Evolutionary conservation across 1,140 invertebrate species (phyloP).

Genomic region (Lerema accius): DNA sequence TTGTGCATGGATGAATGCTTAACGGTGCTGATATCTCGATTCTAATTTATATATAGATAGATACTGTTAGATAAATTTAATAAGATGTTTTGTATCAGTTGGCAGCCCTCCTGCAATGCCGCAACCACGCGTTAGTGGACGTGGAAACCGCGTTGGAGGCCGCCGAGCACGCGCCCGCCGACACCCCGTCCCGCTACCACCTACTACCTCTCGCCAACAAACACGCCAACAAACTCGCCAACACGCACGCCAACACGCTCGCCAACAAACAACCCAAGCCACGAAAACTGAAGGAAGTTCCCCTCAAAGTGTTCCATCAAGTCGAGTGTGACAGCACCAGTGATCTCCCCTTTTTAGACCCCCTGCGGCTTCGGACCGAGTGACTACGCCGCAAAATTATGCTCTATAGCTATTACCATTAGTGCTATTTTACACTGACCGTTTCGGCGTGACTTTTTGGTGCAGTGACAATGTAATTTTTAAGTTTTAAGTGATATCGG

Average conservation of each 20-base stretch:
- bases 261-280: constrained; percentile 36
- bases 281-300: constrained; percentile 64
- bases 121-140: constrained; percentile 72
- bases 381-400: constrained; percentile 68
- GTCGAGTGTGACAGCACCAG: constrained; percentile 54
- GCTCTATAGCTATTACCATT: constrained; percentile 69
- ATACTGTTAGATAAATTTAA: too few relatives aligned
- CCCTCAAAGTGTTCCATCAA: constrained; percentile 69
- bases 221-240: constrained; percentile 28
- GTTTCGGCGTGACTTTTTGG: background rate
- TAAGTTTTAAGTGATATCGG: background rate
- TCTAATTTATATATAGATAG: too few relatives aligned
- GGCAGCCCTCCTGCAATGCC: constrained; percentile 67
- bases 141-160: constrained; percentile 75
- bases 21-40: too few relatives aligned
- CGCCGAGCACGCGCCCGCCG: constrained; percentile 59
- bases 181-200: constrained; percentile 47
- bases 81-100: too few relatives aligned
- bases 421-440: constrained; percentile 12
- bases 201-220: constrained; percentile 54
- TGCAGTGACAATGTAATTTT: background rate
- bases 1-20: too few relatives aligned
- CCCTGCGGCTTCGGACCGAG: constrained; percentile 68
- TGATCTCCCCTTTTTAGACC: constrained; percentile 67
- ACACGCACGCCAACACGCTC: constrained; percentile 17